Percentiles rank a stretch among this genome's conserved stretches.
Conservation (phyloP, 2,113 vertebrate genomes). For the Ceyx melanurus region DNA sequence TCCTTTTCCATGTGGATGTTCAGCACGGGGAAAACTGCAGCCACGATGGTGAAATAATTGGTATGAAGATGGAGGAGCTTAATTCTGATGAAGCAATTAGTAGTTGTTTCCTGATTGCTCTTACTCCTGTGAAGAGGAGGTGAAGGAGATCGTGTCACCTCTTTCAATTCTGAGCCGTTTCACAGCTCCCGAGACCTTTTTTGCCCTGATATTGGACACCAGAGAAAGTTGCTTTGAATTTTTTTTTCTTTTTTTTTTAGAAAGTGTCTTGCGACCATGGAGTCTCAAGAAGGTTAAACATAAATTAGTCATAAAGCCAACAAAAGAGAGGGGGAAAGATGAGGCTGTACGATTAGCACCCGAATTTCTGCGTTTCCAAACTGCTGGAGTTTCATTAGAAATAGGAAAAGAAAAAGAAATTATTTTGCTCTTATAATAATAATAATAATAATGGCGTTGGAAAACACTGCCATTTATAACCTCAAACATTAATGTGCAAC, state of each 20-base stretch:
- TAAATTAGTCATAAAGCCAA: slow-evolving; percentile 97
- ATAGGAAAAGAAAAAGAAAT: slow-evolving; percentile 17
- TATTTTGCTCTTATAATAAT: not conserved
- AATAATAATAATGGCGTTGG: not conserved
- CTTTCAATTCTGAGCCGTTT: slow-evolving; percentile 29
- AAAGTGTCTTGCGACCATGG: slow-evolving; percentile 80
- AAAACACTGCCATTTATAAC: slow-evolving; percentile 65
- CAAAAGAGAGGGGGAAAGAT: slow-evolving; percentile 83
- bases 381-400: slow-evolving; percentile 79
- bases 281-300: slow-evolving; percentile 86
- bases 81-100: slow-evolving; percentile 65
- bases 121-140: slow-evolving; percentile 25
- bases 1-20: not conserved
- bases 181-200: slow-evolving; percentile 56
- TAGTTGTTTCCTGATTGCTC: slow-evolving; percentile 50
- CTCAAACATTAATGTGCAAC: slow-evolving; percentile 72
- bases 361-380: slow-evolving; percentile 81
- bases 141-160: slow-evolving; percentile 5
- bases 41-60: slow-evolving; percentile 33
- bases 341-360: slow-evolving; percentile 77
- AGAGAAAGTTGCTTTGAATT: slow-evolving; percentile 72
- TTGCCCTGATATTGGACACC: slow-evolving; percentile 62
- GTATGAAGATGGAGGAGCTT: slow-evolving; percentile 30
- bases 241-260: not conserved
- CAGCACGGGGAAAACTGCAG: not conserved